Base-by-base conservation (phyloP, 1,140 invertebrate species). In the Eriosoma lanigerum region DNA sequence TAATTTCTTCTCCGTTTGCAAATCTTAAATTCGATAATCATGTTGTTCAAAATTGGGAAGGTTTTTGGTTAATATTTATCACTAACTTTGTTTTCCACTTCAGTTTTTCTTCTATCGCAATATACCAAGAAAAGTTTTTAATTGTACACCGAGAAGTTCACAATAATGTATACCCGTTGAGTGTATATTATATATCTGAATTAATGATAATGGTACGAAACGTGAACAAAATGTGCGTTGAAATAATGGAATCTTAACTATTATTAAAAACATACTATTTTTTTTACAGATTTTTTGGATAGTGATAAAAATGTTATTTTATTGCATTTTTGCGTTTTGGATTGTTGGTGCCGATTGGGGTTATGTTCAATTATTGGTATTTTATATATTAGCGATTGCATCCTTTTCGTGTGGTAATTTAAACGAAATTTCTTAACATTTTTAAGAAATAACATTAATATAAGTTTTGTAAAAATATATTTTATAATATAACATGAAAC, bases 11-110 rank as follows among this genome's bases (percentile, higher is more conserved):
- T 82, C 86, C 88, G 60, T 88, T 88, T 54, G 85, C 89, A 21
- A 87, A 87, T 62, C 82, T 83, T 6, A 32, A 38, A 54, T 50
- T 90, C 21, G 86, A 89, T 83, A 90, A 91, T 84, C 86, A 87
- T 1, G 88, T 89, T 64, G 91, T 92, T 54, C 91, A 92, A 85
- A 92, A 91, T 84, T 87, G 91, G 21, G 88, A 92, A 84, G 91
- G 91, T 52, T 86, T 91, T 0, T 83, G 91, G 80, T 92, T 91
- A 85, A 86, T 91, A 19, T 89, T 91, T 60, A 88, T 91, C 19
- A 89, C 90, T 3, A 91, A 92, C 85, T 90, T 90, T 0, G 90
- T 91, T 75, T 93, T 92, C 84, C 89, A 90, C 6, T 90, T 89
- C 82, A 89, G 90, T 82, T 92, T 92, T 84, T 86, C 87, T 3